Percentiles rank a stretch among this genome's conserved stretches.
Conservation (phyloP, 2,113 vertebrate genomes). For the Chamaea fasciata region DNA sequence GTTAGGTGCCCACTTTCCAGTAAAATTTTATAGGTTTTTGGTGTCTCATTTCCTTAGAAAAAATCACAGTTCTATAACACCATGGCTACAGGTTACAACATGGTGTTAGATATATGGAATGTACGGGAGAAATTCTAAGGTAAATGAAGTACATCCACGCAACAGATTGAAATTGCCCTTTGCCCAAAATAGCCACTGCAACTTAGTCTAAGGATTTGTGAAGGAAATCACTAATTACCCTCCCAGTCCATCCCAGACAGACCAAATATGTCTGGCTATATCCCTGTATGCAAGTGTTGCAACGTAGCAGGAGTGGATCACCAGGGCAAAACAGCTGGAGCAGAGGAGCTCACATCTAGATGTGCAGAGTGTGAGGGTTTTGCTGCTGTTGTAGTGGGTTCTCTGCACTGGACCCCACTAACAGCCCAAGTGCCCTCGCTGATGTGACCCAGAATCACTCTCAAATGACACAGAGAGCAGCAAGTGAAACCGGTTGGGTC, state of each 20-base stretch:
- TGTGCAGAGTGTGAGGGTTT: neutral
- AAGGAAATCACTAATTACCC: neutral
- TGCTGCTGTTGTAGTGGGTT: accelerated
- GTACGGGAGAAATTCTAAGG: neutral
- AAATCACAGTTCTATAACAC: neutral
- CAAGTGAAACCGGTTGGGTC: neutral
- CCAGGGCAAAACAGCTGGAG: neutral
- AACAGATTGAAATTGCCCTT: neutral
- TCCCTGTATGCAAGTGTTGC: neutral
- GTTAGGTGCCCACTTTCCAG: neutral
- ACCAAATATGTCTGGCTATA: neutral
- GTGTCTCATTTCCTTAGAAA: neutral
- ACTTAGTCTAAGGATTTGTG: neutral
- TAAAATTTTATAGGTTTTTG: neutral
- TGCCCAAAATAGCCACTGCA: neutral
- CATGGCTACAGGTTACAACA: neutral
- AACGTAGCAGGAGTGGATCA: neutral
- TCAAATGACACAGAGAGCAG: neutral
- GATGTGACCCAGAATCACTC: neutral
- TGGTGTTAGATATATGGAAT: neutral
- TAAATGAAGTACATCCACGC: neutral
- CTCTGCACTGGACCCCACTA: neutral
- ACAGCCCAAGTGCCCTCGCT: neutral
- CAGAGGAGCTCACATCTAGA: neutral
- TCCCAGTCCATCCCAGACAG: neutral